A percentile compares a stretch with the other conserved stretches of the same genome.
Evolutionary conservation across 1,140 invertebrate species (phyloP).

Genomic region (Trichonephila clavata): DNA sequence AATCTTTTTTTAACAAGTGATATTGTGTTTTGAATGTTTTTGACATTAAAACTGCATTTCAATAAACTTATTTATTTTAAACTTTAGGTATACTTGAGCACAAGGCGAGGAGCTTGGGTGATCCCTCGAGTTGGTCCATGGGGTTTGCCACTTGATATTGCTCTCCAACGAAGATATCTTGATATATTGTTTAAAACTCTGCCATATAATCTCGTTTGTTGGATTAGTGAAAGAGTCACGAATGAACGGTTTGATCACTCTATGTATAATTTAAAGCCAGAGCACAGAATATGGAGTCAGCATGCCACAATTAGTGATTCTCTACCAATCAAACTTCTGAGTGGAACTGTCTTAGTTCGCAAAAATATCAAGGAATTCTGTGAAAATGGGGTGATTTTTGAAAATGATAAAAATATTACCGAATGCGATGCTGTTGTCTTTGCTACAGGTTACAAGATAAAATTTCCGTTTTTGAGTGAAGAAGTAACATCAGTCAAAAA

Average conservation of each 20-base stretch:
- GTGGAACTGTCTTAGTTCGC: constrained; percentile 81
- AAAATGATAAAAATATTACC: constrained; percentile 77
- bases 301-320: constrained; percentile 84
- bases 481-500: constrained; percentile 40
- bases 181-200: constrained; percentile 63
- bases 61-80: not conserved
- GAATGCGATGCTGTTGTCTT: constrained; percentile 80
- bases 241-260: constrained; percentile 81
- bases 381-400: constrained; percentile 80
- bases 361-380: constrained; percentile 80
- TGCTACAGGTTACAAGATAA: constrained; percentile 81
- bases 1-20: no score
- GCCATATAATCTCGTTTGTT: constrained; percentile 70
- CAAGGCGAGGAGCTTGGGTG: constrained; percentile 82
- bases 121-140: constrained; percentile 80
- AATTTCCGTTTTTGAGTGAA: constrained; percentile 80
- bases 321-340: constrained; percentile 82
- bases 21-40: no score
- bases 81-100: constrained; percentile 81
- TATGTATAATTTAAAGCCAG: constrained; percentile 82
- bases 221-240: constrained; percentile 62
- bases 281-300: constrained; percentile 81
- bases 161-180: constrained; percentile 16
- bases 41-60: not conserved
- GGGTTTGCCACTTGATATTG: constrained; percentile 80